A percentile compares a stretch with the other conserved stretches of the same genome.
These are phyloP conservation scores for Margarornis squamiger DNA, from an alignment of 2,797 vertebrate genomes.

Conservation along the genomic window DNA sequence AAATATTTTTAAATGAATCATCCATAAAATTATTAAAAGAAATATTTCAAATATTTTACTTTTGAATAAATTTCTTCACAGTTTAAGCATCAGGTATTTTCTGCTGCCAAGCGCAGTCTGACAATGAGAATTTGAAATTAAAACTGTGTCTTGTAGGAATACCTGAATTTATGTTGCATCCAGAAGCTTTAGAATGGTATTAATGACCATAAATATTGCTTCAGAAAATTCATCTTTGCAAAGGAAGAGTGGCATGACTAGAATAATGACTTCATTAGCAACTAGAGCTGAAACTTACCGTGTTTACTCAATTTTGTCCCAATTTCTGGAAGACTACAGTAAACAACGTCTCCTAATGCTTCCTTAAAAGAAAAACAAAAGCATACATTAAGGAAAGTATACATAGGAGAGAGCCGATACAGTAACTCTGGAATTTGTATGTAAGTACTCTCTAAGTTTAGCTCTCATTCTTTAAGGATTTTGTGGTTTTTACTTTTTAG, in stretches of 20 bases:
- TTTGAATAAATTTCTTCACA: neutral
- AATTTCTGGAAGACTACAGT: slow-evolving; percentile 95
- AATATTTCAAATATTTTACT: neutral
- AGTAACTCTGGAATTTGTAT: neutral
- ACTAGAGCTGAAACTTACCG: slow-evolving; percentile 75
- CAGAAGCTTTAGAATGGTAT: neutral
- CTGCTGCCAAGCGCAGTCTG: neutral
- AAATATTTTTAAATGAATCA: neutral
- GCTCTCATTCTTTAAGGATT: neutral
- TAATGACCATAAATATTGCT: neutral
- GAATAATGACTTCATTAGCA: neutral
- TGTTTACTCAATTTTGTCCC: slow-evolving; percentile 91
- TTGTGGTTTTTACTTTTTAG: neutral
- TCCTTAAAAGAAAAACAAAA: slow-evolving; percentile 80
- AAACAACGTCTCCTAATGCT: slow-evolving; percentile 96
- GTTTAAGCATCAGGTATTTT: neutral
- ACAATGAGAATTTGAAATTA: neutral
- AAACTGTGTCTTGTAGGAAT: neutral
- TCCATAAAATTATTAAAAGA: neutral
- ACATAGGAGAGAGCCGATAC: neutral
- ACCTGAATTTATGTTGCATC: neutral
- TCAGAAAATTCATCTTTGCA: neutral
- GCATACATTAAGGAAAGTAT: neutral
- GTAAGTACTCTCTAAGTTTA: neutral
- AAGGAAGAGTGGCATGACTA: neutral